A percentile compares a stretch with the other conserved stretches of the same genome.
Evolutionary conservation across 2,888 invertebrate genomes (phyloP).

Genomic region (Bedellia somnulentella): DNA sequence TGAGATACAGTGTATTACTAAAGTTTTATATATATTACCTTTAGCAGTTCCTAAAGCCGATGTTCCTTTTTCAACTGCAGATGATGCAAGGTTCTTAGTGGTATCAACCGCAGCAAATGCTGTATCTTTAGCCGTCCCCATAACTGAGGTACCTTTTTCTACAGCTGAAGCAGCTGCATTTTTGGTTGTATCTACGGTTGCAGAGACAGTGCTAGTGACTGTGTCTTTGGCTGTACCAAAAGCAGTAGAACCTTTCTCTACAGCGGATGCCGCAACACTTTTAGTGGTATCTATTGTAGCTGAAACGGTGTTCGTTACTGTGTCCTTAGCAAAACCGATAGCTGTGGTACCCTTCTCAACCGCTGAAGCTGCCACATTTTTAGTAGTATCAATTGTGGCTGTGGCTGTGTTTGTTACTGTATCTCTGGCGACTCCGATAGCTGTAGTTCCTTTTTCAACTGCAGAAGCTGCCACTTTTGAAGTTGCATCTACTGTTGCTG

Average conservation of each 20-base stretch:
- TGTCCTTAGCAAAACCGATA: conserved; percentile 21
- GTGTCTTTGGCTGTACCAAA: conserved; percentile 19
- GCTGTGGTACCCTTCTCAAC: conserved; percentile 15
- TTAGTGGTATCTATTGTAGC: conserved; percentile 29
- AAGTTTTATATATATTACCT: conserved; percentile 7
- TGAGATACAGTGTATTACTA: too few relatives aligned
- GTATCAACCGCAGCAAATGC: conserved; percentile 12
- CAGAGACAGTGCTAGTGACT: conserved; percentile 19
- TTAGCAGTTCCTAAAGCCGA: conserved; percentile 11
- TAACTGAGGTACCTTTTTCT: conserved; percentile 22
- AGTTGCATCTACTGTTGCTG: conserved; percentile 19
- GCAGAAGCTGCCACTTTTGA: conserved; percentile 16
- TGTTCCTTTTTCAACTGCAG: conserved; percentile 14
- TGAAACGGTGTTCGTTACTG: background rate
- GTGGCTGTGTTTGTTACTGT: conserved; percentile 11
- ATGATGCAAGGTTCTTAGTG: conserved; percentile 13
- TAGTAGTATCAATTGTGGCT: conserved; percentile 17
- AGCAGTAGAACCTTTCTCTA: conserved; percentile 22
- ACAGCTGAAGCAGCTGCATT: conserved; percentile 21
- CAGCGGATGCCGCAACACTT: conserved; percentile 22
- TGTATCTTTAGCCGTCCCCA: conserved; percentile 17
- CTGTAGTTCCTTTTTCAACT: conserved; percentile 7
- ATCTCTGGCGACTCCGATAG: conserved; percentile 5
- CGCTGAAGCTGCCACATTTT: conserved; percentile 16
- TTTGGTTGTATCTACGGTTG: conserved; percentile 26